A percentile compares a stretch with the other conserved stretches of the same genome.
Evolutionary conservation across 2,888 invertebrate species (phyloP).

Genomic region (Synanthedon myopaeformis): DNA sequence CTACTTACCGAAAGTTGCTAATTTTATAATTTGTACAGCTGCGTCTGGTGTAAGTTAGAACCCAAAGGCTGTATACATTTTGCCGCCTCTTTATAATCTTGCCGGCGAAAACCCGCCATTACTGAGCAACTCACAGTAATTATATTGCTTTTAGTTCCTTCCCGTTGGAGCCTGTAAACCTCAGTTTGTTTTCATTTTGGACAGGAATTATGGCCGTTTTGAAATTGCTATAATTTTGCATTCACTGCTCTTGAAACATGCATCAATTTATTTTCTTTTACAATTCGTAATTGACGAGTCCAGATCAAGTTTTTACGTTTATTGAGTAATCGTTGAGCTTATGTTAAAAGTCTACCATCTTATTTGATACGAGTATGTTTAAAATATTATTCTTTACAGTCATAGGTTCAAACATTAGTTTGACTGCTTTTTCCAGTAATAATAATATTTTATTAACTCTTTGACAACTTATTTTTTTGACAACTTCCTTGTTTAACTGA

Average conservation of each 20-base stretch:
- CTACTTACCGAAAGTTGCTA: neutral
- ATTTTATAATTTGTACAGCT: neutral
- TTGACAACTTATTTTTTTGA: too few relatives aligned
- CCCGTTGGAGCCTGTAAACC: constrained; percentile 19
- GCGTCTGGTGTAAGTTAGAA: neutral
- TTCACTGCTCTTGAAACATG: constrained; percentile 17
- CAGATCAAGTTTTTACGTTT: too few relatives aligned
- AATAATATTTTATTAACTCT: too few relatives aligned
- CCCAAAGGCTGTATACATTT: constrained; percentile 9
- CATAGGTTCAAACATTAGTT: too few relatives aligned
- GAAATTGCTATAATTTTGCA: constrained; percentile 32
- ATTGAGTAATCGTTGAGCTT: too few relatives aligned
- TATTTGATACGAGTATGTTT: too few relatives aligned
- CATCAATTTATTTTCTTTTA: constrained; percentile 10
- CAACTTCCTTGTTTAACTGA: too few relatives aligned
- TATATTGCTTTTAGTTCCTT: constrained; percentile 31
- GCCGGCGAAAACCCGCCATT: constrained; percentile 27
- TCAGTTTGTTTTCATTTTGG: constrained; percentile 32
- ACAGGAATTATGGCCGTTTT: constrained; percentile 27
- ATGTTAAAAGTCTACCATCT: too few relatives aligned
- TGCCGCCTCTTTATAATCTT: constrained; percentile 25
- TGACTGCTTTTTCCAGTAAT: too few relatives aligned
- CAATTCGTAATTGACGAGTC: neutral
- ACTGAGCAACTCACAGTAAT: constrained; percentile 24
- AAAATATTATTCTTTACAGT: too few relatives aligned